A percentile compares a stretch with the other conserved stretches of the same genome.
These are phyloP conservation scores for Paracyclopina nana DNA, from an alignment of 1,140 invertebrate genomes.

Conservation along the genomic window DNA sequence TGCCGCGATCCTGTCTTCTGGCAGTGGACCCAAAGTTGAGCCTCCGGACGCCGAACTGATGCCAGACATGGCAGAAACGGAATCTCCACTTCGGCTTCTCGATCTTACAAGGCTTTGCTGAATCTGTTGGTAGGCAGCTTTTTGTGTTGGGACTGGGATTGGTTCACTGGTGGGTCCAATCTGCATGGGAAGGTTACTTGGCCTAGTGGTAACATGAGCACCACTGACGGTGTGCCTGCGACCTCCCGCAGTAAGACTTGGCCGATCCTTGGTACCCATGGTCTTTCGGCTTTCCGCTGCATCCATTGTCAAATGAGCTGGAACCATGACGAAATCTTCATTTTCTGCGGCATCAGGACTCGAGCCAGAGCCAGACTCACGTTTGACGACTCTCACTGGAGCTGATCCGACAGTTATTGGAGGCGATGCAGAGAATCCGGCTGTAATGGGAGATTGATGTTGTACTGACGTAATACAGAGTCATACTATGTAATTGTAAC, in stretches of 20 bases:
- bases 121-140: slow-evolving; percentile 32
- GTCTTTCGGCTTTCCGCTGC: slow-evolving; percentile 8
- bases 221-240: neutral
- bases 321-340: slow-evolving; percentile 70
- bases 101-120: slow-evolving; percentile 22
- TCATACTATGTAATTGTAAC: no score
- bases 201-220: neutral
- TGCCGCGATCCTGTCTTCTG: slow-evolving; percentile 6
- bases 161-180: slow-evolving; percentile 3
- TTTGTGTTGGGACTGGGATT: slow-evolving; percentile 47
- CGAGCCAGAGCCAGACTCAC: slow-evolving; percentile 25
- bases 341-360: slow-evolving; percentile 39
- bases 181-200: neutral
- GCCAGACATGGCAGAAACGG: slow-evolving; percentile 11
- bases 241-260: slow-evolving; percentile 6
- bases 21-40: slow-evolving; percentile 10
- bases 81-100: neutral
- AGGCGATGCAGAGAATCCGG: no score
- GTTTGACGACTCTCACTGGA: no score
- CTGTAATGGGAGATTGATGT: no score
- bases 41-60: slow-evolving; percentile 13
- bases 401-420: no score
- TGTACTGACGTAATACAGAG: no score
- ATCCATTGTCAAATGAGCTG: slow-evolving; percentile 27
- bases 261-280: neutral